These are phyloP conservation scores for Opisthocomus hoazin DNA, from an alignment of 2,113 vertebrate genomes.

Conservation along the genomic window DNA sequence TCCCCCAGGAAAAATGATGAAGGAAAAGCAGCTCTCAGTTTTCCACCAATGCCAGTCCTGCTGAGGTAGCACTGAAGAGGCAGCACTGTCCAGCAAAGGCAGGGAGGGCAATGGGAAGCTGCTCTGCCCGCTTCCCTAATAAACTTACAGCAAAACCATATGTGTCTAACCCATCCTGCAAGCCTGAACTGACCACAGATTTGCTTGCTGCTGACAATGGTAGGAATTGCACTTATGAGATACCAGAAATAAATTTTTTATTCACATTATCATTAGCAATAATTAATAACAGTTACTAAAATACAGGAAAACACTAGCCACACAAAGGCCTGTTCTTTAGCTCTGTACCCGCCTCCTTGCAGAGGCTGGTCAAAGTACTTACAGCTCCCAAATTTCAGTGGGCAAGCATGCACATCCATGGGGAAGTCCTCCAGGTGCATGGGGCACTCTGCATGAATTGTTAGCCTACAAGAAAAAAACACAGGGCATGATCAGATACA, in stretches of 20 bases:
- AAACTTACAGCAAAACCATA: not conserved
- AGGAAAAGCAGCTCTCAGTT: not conserved
- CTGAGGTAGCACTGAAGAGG: not conserved
- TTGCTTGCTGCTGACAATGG: not conserved
- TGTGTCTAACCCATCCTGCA: not conserved
- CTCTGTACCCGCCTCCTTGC: not conserved
- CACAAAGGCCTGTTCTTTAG: not conserved
- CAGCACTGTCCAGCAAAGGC: not conserved
- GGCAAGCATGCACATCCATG: slow-evolving; percentile 97
- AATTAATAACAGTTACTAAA: not conserved
- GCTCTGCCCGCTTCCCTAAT: not conserved
- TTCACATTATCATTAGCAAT: not conserved
- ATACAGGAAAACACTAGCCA: not conserved
- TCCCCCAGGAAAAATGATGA: not conserved
- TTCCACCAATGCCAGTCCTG: not conserved
- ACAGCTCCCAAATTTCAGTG: slow-evolving; percentile 98
- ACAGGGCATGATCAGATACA: not conserved
- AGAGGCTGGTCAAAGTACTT: slow-evolving; percentile 64
- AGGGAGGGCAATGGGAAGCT: not conserved
- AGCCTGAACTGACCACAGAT: not conserved
- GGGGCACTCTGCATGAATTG: slow-evolving; percentile 96
- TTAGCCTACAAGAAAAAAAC: slow-evolving; percentile 77
- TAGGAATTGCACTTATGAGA: not conserved
- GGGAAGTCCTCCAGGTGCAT: slow-evolving; percentile 99
- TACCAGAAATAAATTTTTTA: not conserved